Evolutionary conservation across 2,888 invertebrate genomes (phyloP), one percentile per base, ranked within the genome.

Genomic region (Girardia tigrina): DNA sequence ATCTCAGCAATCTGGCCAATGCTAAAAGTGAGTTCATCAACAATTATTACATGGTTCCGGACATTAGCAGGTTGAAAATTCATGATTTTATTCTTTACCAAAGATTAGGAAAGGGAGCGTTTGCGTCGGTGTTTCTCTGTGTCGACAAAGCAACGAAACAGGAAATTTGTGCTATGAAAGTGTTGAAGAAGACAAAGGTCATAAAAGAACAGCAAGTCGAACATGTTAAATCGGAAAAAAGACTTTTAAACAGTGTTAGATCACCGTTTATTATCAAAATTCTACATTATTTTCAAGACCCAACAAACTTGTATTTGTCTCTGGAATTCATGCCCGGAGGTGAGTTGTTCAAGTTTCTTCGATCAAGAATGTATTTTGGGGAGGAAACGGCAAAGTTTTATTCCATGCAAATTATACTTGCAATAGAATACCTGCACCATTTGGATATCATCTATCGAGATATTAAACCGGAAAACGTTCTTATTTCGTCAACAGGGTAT

Each of bases 191-290:
- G n/a, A 20, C 23, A 20, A n/a, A 23, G 23, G 56, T 56, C 20
- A 56, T 56, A 20, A 56, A 56, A 56, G 56, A 56, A 56, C 56
- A 56, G 23, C 56, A 56, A 56, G 56, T 56, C 4, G 56, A 56
- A 20, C 56, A 56, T 56, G 56, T 56, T 6, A 56, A 56, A 56
- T 56, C 56, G 4, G 56, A 56, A 16, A 56, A 56, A 23, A 56
- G 56, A 56, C 4, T 56, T 20, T 56, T 56, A 56, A 56, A 56
- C n/a, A 56, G 56, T 56, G 56, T 56, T 56, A n/a, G 56, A n/a
- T 56, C 56, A n/a, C 2, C n/a, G 23, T 56, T 56, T 56, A 56
- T 56, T 12, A 56, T 56, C n/a, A 4, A 56, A 16, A 6, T 56
- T n/a, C 56, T 20, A 6, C 4, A 56, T 56, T n/a, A 56, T 56